Evolutionary conservation across 2,797 vertebrate genomes (phyloP).

Genomic region (Enteromius unitaeniatus): DNA sequence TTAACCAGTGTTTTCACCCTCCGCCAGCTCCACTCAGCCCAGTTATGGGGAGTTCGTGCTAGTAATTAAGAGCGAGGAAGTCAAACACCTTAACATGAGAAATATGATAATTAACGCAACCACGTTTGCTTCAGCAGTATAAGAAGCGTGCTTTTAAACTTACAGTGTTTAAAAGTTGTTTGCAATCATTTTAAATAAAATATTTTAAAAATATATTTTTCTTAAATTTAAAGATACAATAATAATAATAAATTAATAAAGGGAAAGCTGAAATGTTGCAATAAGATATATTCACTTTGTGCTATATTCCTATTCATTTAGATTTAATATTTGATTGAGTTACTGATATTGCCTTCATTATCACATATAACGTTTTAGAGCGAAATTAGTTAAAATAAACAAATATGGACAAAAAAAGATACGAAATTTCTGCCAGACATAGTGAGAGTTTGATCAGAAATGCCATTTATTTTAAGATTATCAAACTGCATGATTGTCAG

Average conservation of each 20-base stretch:
- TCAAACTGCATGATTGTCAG: background rate
- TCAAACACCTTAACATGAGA: conserved; percentile 26
- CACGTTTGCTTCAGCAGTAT: background rate
- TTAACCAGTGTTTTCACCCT: conserved; percentile 83
- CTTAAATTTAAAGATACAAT: background rate
- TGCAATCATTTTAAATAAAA: background rate
- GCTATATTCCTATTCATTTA: background rate
- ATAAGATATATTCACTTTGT: background rate
- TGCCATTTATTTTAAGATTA: background rate
- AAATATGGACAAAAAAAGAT: background rate
- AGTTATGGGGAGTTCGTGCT: conserved; percentile 56
- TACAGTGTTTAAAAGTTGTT: background rate
- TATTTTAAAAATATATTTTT: background rate
- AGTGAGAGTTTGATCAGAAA: background rate
- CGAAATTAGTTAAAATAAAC: background rate
- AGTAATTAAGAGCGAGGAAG: conserved; percentile 66
- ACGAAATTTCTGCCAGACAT: too few species aligned
- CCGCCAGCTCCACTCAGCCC: conserved; percentile 74
- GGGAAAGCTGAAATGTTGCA: background rate
- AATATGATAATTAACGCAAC: conserved; percentile 18
- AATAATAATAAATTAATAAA: background rate
- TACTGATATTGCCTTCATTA: background rate
- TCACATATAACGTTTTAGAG: background rate
- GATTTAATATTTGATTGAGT: background rate
- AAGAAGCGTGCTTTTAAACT: background rate